Percentiles rank a stretch among this genome's conserved stretches.
These are phyloP conservation scores for Rhinatrema bivittatum DNA, from an alignment of 2,797 vertebrate species.

Conservation along the genomic window DNA sequence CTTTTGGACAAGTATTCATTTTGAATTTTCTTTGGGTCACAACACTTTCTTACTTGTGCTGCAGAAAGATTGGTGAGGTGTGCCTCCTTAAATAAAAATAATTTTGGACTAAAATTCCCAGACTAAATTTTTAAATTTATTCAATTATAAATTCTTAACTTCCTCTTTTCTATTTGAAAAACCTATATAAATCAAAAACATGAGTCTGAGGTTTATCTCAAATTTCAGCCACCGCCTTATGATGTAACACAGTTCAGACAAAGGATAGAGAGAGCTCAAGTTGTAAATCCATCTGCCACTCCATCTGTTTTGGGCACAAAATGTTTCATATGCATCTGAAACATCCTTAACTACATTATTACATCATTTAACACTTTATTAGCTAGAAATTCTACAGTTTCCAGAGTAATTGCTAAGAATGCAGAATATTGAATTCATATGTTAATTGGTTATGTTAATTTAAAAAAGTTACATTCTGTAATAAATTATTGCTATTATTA, in stretches of 20 bases:
- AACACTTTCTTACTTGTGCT: constrained; percentile 47
- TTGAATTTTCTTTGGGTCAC: constrained; percentile 33
- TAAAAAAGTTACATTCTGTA: too few species aligned
- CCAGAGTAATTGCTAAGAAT: too few species aligned
- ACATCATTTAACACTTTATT: constrained; percentile 44
- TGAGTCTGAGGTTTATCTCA: constrained; percentile 25
- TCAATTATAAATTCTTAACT: constrained; percentile 21
- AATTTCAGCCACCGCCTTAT: constrained; percentile 21
- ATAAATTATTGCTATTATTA: too few species aligned
- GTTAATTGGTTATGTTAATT: too few species aligned
- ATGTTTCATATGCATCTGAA: constrained; percentile 10
- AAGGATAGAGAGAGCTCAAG: constrained; percentile 56
- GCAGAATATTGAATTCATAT: too few species aligned
- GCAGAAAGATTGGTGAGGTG: constrained; percentile 15
- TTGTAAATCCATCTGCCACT: constrained; percentile 81
- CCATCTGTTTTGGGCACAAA: constrained; percentile 70
- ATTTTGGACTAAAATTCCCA: constrained; percentile 14
- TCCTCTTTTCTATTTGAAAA: constrained; percentile 14
- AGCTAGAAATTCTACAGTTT: constrained; percentile 21
- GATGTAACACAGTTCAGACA: constrained; percentile 39
- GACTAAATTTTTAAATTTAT: too few species aligned
- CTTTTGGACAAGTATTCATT: constrained; percentile 36
- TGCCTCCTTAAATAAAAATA: constrained; percentile 24
- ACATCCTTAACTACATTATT: constrained; percentile 15
- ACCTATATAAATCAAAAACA: too few species aligned